Conservation (phyloP, 2,888 invertebrate species). For the Ochropacha duplaris region DNA sequence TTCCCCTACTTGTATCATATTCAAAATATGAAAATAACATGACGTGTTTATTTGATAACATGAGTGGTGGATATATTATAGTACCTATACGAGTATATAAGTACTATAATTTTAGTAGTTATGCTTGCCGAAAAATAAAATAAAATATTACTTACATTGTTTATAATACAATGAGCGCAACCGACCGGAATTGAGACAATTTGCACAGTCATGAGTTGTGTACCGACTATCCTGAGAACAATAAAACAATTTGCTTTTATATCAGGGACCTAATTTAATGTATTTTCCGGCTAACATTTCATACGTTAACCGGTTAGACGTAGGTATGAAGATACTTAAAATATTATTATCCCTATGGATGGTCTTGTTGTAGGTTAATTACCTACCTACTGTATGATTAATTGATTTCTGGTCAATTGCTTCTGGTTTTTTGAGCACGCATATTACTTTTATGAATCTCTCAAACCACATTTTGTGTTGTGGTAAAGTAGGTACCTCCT, state of each 20-base stretch:
- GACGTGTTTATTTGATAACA: neutral
- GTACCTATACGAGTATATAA: too few relatives aligned
- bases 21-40: too few relatives aligned
- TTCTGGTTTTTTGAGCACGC: neutral
- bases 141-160: too few relatives aligned
- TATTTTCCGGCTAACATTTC: neutral
- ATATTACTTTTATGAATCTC: neutral
- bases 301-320: too few relatives aligned
- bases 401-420: too few relatives aligned
- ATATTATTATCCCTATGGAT: neutral
- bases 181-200: slow-evolving; percentile 11
- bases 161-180: neutral
- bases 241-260: neutral
- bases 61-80: too few relatives aligned
- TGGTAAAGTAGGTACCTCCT: neutral
- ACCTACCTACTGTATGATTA: too few relatives aligned
- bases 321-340: neutral
- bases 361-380: neutral
- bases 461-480: neutral
- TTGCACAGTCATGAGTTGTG: slow-evolving; percentile 3
- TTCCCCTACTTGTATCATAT: too few relatives aligned
- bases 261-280: neutral
- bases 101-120: too few relatives aligned
- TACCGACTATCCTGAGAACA: slow-evolving; percentile 1
- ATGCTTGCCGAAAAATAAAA: too few relatives aligned